Base-by-base conservation (phyloP, 1,140 invertebrate species). In the Microplitis demolitor region DNA sequence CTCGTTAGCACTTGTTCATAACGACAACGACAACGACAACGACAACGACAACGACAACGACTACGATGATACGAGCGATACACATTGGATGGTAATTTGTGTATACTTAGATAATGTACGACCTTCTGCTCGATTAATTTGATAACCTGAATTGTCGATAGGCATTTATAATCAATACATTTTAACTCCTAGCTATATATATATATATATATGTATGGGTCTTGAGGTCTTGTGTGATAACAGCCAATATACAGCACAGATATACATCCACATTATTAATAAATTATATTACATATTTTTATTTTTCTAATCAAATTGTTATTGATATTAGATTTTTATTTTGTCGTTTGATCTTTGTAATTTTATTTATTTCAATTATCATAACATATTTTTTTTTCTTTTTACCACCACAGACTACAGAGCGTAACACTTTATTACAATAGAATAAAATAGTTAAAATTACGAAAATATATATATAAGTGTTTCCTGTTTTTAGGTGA, bases 71-170 rank as follows among this genome's bases (percentile, higher is more conserved):
- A 45, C 60, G 16, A 24, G 16, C n/a, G n/a, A 45, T 60, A n/a
- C 4, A 24, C 35, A 60, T 61, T 39, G n/a, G n/a, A 58, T 60
- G n/a, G 37, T 61, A 37, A 69, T 69, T 69, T 69, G 67, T 69
- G 14, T 69, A 69, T 58, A 69, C 67, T 69, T 69, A 69, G 67
- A 69, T 69, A 69, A 69, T 60, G 53, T n/a, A 8, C 14, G 67
- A 69, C 67, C 67, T 69, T 69, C 67, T 69, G 56, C 54, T 45
- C 31, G 67, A 69, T 69, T 37, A 69, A 69, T 69, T 69, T 61
- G 67, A 69, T 69, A 69, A 69, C 67, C 54, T 69, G 50, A 39
- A 45, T 62, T 62, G 13, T 37, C 56, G 54, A 60, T 69, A 35
- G 31, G 5, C 37, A 50, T 50, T 61, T 58, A 45, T 45, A 61